Evolutionary conservation across 1,140 invertebrate species (phyloP), one percentile per base, ranked within the genome.

Genomic region (Drosophila ogumai): DNA sequence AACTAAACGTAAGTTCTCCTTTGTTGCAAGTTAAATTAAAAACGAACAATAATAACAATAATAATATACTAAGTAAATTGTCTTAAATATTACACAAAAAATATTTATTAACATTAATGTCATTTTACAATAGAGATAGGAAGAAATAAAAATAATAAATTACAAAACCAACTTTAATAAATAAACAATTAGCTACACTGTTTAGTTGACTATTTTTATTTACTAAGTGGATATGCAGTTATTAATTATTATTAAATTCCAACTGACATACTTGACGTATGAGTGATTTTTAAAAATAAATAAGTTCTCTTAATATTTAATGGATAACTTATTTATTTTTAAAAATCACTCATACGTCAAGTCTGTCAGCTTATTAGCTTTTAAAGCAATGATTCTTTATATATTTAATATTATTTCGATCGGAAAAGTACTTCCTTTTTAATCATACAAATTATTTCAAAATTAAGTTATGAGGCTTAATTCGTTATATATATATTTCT

Each of bases 1-100:
- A 38, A 19, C 38, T 8, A 43, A 65, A 15, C 41, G 59, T 61
- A 52, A 61, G 59, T 61, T 15, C 13, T 7, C 34, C 4, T 36
- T 10, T 12, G 10, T 12, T 12, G 10, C 34, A 36, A 36, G 10
- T 36, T 12, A 36, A 36, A 34, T 32, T 32, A 32, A 9, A 2
- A 32, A 32, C 0, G 5, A 28, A 28, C 0, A 28, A 28, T 28
- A 28, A 28, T 28, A 12, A 9, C 5, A 43, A 43, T 19, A 43
- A 7, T 8, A 15, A n/a, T 40, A n/a, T 3, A 15, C 6, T 3
- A 40, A n/a, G 7, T 1, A n/a, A n/a, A 40, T n/a, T 2, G 9
- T 12, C n/a, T n/a, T n/a, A n/a, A n/a, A n/a, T 22, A 22, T 22
- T 22, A 2, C 1, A 22, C 1, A 1, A 22, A 22, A 22, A 17